A percentile compares a stretch with the other conserved stretches of the same genome.
phyloP scores from a whole-genome alignment of 1,140 invertebrate species.

The Liolophura sinensis region DNA sequence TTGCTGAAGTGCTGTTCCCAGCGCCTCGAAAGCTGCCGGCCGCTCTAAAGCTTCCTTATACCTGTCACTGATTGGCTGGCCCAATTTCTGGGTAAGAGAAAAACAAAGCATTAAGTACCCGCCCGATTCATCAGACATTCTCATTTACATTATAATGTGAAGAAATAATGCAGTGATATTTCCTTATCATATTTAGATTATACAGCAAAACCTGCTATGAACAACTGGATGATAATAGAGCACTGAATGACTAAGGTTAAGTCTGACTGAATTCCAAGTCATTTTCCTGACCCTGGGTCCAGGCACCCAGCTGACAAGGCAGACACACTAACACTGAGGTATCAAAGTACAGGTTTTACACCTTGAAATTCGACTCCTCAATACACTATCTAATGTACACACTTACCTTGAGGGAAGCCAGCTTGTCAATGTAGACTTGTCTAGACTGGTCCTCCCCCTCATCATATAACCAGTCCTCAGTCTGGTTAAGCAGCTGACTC shows the following conservation, averaged over 20 bases:
- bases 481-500: conserved; percentile 73
- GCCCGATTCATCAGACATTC: background rate
- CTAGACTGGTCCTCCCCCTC: conserved; percentile 88
- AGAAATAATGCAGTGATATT: no score
- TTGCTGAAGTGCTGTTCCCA: conserved; percentile 72
- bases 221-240: background rate
- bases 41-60: conserved; percentile 78
- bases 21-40: conserved; percentile 75
- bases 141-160: background rate
- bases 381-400: background rate
- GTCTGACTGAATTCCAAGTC: no score
- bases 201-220: background rate
- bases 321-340: background rate
- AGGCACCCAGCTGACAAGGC: conserved; percentile 5
- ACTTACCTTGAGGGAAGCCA: conserved; percentile 69
- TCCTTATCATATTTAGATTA: no score
- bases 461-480: conserved; percentile 94
- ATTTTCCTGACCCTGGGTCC: background rate
- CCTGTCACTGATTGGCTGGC: conserved; percentile 83
- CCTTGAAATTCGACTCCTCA: background rate
- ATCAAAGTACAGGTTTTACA: background rate
- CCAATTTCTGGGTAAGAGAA: conserved; percentile 58
- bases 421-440: conserved; percentile 75
- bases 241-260: no score
- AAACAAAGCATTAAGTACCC: background rate